Evolutionary conservation across 2,888 invertebrate genomes (phyloP), one percentile per base, ranked within the genome.

Genomic region (Therioaphis trifolii): DNA sequence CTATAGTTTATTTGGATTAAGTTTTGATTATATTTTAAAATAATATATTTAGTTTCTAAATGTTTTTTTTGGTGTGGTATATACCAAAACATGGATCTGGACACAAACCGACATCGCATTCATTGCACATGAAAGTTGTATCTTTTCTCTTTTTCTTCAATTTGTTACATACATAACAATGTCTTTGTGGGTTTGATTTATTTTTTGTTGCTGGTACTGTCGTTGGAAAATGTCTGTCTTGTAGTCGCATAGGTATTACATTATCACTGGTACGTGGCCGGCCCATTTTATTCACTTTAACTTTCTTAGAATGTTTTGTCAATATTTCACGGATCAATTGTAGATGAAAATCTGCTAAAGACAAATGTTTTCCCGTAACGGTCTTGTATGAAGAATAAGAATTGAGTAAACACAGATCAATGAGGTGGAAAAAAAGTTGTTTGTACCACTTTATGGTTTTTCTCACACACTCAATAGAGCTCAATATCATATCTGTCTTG

Each of bases 81-180:
- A 27, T 40, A 14, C 40, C 15, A 21, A 68, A 68, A 5, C 68
- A 40, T 21, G 14, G n/a, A n/a, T n/a, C 21, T n/a, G 15, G 27
- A 68, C 68, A 68, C 40, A 68, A 68, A n/a, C 40, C 68, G 4
- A 68, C 40, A 68, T 68, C 12, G 5, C 68, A 68, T 40, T 68
- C 68, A 12, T 24, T 68, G 4, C 35, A 68, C 11, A 14, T 15
- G 21, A 27, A 40, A 2, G 15, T 11, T 11, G 68, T 24, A 40
- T 68, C 68, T 27, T 11, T 68, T 68, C 21, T 35, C 40, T 68
- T 68, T 40, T 68, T 21, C 21, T 21, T 40, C 35, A 12, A n/a
- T 40, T 21, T 68, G 35, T 27, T 35, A 12, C 68, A 68, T 27
- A 40, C 68, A 68, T n/a, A 40, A n/a, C 68, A 68, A 18, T 4